Percentiles rank a stretch among this genome's conserved stretches.
These are phyloP conservation scores for Bergia puertoricense DNA, from an alignment of 92 coral and sea anemone genomes.

Conservation along the genomic window DNA sequence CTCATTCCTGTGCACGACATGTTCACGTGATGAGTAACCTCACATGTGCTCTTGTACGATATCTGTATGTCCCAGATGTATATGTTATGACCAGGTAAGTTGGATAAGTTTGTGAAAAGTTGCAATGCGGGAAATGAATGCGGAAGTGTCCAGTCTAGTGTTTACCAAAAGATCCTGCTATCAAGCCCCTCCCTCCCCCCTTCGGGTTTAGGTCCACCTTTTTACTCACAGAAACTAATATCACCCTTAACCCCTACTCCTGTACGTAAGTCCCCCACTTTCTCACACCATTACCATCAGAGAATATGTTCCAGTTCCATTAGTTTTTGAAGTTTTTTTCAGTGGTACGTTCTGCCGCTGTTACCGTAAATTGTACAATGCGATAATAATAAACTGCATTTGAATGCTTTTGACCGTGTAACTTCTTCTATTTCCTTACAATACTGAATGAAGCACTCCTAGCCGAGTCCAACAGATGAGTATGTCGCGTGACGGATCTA, in stretches of 20 bases:
- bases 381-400: no score
- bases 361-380: no score
- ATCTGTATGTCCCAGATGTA: conserved; percentile 34
- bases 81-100: conserved; percentile 32
- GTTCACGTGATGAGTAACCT: conserved; percentile 20
- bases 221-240: no score
- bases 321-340: no score
- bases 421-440: not conserved
- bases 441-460: conserved; percentile 4
- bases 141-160: not conserved
- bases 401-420: not conserved
- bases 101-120: not conserved
- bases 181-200: no score
- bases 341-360: no score
- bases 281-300: no score
- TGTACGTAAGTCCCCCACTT: no score
- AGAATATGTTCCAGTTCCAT: no score
- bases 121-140: not conserved
- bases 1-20: conserved; percentile 29
- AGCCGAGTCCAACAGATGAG: conserved; percentile 18
- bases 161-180: no score
- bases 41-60: conserved; percentile 31
- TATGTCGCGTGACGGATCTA: conserved; percentile 33
- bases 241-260: no score
- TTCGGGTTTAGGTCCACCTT: no score